phyloP scores from a whole-genome alignment of 1,140 invertebrate species.

The Tenebrio molitor region DNA sequence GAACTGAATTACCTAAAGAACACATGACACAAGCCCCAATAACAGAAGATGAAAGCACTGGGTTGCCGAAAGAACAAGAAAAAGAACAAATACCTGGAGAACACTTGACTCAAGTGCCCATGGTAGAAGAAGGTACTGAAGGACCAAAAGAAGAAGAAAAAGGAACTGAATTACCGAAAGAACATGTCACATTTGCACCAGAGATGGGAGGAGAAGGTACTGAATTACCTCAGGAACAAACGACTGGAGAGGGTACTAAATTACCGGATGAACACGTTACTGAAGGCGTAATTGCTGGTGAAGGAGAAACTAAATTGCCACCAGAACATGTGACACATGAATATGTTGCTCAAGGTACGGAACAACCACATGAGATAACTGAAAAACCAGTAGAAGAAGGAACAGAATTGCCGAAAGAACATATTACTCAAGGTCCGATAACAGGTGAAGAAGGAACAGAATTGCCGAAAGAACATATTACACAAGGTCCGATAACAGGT shows the following conservation, averaged over 20 bases:
- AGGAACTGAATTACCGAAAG: slow-evolving; percentile 55
- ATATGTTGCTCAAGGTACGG: background rate
- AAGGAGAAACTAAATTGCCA: slow-evolving; percentile 44
- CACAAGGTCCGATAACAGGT: background rate
- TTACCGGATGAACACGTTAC: background rate
- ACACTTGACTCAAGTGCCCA: background rate
- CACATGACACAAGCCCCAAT: slow-evolving; percentile 19
- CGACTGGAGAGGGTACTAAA: background rate
- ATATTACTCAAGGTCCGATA: slow-evolving; percentile 19
- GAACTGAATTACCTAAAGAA: slow-evolving; percentile 30
- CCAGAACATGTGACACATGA: too few species aligned
- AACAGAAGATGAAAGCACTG: slow-evolving; percentile 11
- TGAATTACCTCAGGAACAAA: slow-evolving; percentile 9
- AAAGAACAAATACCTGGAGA: background rate
- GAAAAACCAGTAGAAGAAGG: slow-evolving; percentile 41
- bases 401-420: slow-evolving; percentile 33
- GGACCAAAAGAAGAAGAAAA: slow-evolving; percentile 52
- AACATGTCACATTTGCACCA: slow-evolving; percentile 32
- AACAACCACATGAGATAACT: background rate
- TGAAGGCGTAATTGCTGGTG: too few species aligned
- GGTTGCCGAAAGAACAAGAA: too few species aligned
- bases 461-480: background rate
- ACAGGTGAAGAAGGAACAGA: slow-evolving; percentile 25
- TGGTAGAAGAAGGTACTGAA: slow-evolving; percentile 28
- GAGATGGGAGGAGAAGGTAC: background rate